Evolutionary conservation across 2,113 vertebrate species (phyloP), one percentile per base, ranked within the genome.

Genomic region (Rhizomys pruinosus): DNA sequence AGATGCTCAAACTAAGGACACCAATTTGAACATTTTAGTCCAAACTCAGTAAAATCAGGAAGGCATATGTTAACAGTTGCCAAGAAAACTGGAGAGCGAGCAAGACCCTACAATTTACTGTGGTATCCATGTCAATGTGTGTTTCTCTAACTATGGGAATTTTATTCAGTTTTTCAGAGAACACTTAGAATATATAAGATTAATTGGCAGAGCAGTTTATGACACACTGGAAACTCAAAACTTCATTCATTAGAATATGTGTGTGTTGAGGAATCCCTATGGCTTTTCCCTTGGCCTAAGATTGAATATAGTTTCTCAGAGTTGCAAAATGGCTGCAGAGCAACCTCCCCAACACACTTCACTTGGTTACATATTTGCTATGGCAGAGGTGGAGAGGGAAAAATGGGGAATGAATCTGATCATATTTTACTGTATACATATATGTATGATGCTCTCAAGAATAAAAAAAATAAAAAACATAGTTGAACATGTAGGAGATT

Each of bases 1-100:
- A 90, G 57, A 74, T 27, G 2, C 57, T 92, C 78, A 81, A 68
- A 73, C n/a, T 78, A 86, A 82, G 87, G 61, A 87, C 96, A 86
- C 16, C 11, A 5, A 73, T 92, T 69, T 93, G 63, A 82, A 68
- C 55, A 82, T 87, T 87, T 84, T 87, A 22, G 79, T 63, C 59
- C 37, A 88, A 76, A 20, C 7, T 79, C n/a, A 84, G 61, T 80
- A 88, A 90, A 89, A 89, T 69, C 69, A 69, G 15, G n/a, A 81
- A 92, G 69, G 69, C 7, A 23, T 52, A 39, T 63, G 61, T 52
- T 88, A n/a, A 32, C 11, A 84, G 39, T 20, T 90, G 64, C 27
- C 44, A 85, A 32, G 81, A 59, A 93, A 89, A 85, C 34, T 1
- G 10, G 82, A 52, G 19, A 82, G 16, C 55, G 42, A 66, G 20